These are phyloP conservation scores for Acinonyx jubatus DNA, from an alignment of 2,113 vertebrate species.

Conservation along the genomic window DNA sequence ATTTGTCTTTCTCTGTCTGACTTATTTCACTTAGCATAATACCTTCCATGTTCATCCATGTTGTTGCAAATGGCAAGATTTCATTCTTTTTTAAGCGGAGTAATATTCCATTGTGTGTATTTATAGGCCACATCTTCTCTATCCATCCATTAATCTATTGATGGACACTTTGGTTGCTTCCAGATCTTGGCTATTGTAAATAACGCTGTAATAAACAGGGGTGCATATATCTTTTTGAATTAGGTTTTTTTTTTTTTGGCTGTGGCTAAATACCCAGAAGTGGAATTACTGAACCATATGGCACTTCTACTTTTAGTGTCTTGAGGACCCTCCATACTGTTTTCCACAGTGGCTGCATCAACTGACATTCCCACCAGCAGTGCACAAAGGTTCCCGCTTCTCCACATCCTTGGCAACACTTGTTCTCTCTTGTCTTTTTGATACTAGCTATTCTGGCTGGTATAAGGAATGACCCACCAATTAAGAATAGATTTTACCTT, in stretches of 20 bases:
- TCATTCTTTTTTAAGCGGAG: not conserved
- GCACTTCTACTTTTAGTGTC: not conserved
- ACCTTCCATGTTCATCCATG: not conserved
- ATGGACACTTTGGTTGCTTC: not conserved
- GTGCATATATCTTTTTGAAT: not conserved
- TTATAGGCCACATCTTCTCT: not conserved
- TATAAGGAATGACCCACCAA: not conserved
- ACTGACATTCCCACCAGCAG: not conserved
- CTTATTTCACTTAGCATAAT: not conserved
- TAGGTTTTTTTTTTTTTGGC: not conserved
- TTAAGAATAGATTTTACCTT: conserved; percentile 44
- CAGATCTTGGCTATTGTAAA: not conserved
- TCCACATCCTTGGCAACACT: not conserved
- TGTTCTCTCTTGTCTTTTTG: not conserved
- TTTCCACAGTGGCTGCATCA: not conserved
- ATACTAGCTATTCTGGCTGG: not conserved
- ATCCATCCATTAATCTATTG: not conserved
- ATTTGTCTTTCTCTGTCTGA: not conserved
- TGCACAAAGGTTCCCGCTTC: not conserved
- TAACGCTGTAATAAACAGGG: not conserved
- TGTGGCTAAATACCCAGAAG: not conserved
- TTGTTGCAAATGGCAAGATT: not conserved
- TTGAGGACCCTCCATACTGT: not conserved
- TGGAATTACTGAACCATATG: not conserved
- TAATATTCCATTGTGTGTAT: not conserved